Conservation (phyloP, 2,888 invertebrate genomes). For the Nymphalis c-album region DNA sequence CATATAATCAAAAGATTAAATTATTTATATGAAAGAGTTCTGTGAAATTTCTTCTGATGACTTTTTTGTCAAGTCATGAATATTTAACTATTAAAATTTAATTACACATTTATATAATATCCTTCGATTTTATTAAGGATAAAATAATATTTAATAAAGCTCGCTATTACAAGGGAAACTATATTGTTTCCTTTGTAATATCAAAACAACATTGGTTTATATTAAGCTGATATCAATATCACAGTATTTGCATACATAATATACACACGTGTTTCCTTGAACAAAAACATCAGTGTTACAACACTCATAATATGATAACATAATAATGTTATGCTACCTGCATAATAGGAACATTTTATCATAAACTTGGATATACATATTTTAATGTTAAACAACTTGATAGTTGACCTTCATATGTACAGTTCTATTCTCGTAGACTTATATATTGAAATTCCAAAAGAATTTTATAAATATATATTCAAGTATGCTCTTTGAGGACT, state of each 20-base stretch:
- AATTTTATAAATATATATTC: too few species aligned
- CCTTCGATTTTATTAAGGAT: background rate
- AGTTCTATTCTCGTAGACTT: too few species aligned
- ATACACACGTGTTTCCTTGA: constrained; percentile 51
- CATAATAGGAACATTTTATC: background rate
- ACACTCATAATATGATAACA: constrained; percentile 5
- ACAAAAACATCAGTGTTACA: constrained; percentile 41
- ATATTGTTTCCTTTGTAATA: constrained; percentile 20
- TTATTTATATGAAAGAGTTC: too few species aligned
- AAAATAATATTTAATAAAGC: constrained; percentile 17
- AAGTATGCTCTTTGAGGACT: too few species aligned
- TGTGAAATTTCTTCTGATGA: too few species aligned
- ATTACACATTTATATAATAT: background rate
- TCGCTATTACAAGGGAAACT: constrained; percentile 32
- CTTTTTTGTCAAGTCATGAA: too few species aligned
- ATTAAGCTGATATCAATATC: constrained; percentile 48
- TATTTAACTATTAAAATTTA: background rate
- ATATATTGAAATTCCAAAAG: too few species aligned
- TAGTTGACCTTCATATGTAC: background rate
- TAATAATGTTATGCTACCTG: constrained; percentile 11
- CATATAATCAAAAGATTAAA: too few species aligned
- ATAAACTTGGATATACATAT: background rate
- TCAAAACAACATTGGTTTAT: constrained; percentile 53
- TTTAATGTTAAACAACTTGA: background rate
- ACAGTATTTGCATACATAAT: constrained; percentile 37